Evolutionary conservation across 2,113 vertebrate genomes (phyloP).

Genomic region (Anas platyrhynchos): DNA sequence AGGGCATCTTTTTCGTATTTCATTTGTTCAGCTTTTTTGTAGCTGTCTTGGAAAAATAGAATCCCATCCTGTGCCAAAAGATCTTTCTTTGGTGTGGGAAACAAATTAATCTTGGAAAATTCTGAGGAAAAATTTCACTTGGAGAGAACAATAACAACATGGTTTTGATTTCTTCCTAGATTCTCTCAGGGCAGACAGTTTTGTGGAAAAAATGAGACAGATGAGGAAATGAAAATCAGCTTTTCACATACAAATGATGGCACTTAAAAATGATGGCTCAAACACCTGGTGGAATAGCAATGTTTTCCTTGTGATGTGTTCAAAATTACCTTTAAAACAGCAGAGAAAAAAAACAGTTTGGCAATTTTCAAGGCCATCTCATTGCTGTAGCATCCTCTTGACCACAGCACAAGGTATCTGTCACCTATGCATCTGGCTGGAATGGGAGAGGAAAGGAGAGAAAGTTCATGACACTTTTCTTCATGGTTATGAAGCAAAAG

Average conservation of each 20-base stretch:
- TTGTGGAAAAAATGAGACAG: neutral
- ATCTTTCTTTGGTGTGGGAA: neutral
- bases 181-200: neutral
- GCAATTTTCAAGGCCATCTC: neutral
- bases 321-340: neutral
- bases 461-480: neutral
- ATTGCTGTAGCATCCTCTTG: neutral
- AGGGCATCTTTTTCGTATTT: neutral
- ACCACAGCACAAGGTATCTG: neutral
- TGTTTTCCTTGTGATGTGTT: neutral
- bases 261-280: neutral
- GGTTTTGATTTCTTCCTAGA: neutral
- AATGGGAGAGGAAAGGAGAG: neutral
- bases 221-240: neutral
- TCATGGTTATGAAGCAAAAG: neutral
- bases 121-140: neutral
- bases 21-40: neutral
- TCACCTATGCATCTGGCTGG: neutral
- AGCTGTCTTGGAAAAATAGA: neutral
- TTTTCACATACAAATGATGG: neutral
- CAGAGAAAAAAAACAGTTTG: neutral
- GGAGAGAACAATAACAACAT: neutral
- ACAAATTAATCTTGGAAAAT: neutral
- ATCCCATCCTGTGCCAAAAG: neutral
- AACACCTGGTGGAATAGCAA: neutral